Percentiles rank a stretch among this genome's conserved stretches.
Evolutionary conservation across 2,113 vertebrate species (phyloP).

Genomic region (Campylomormyrus tamandua): DNA sequence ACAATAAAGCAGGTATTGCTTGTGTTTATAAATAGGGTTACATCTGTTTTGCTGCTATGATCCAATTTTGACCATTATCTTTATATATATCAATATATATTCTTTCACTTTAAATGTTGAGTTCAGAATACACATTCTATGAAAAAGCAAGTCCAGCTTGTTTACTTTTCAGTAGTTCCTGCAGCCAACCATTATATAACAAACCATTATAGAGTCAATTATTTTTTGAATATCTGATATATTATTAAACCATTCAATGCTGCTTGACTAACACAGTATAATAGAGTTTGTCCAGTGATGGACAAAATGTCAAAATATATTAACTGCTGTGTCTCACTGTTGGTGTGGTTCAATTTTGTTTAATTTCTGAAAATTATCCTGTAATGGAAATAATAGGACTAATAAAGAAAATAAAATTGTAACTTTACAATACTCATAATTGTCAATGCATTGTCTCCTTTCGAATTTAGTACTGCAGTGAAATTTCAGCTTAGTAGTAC

Average conservation of each 20-base stretch:
- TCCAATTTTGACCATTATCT: background rate
- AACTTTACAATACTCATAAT: background rate
- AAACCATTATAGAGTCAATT: background rate
- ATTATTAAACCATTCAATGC: background rate
- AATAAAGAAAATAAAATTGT: background rate
- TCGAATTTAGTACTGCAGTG: background rate
- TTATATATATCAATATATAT: background rate
- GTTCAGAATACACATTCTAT: background rate
- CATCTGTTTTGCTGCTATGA: background rate
- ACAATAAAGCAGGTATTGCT: conserved; percentile 3
- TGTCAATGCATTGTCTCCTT: background rate
- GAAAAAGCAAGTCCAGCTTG: conserved; percentile 87
- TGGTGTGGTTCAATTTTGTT: background rate
- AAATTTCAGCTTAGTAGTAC: background rate
- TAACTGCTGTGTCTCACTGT: background rate
- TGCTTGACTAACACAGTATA: background rate
- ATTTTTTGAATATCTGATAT: background rate
- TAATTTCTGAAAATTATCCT: background rate
- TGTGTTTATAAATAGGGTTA: background rate
- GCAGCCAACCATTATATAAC: conserved; percentile 47
- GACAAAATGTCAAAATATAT: background rate
- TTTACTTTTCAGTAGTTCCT: conserved; percentile 79
- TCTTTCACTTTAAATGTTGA: background rate
- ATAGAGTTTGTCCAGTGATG: background rate
- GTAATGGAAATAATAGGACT: background rate